Conservation (phyloP, 1,140 invertebrate genomes). For the Dendroctonus ponderosae region DNA sequence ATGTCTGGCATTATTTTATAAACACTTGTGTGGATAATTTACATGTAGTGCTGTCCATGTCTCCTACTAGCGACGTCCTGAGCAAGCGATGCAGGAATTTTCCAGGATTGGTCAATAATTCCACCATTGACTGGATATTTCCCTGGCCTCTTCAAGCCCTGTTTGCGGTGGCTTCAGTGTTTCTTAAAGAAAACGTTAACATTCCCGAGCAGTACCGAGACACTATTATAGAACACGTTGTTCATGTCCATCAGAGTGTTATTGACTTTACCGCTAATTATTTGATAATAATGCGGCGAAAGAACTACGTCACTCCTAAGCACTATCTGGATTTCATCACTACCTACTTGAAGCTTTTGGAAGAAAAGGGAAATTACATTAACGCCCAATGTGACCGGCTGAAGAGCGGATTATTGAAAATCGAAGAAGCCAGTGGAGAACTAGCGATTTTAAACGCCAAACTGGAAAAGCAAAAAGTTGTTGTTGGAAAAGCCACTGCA, state of each 20-base stretch:
- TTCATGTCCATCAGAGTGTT: constrained; percentile 76
- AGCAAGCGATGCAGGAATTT: constrained; percentile 83
- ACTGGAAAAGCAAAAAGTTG: constrained; percentile 72
- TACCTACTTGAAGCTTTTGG: constrained; percentile 71
- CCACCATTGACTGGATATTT: constrained; percentile 91
- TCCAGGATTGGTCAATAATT: constrained; percentile 88
- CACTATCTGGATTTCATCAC: constrained; percentile 86
- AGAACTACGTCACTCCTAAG: constrained; percentile 86
- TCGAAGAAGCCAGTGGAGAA: constrained; percentile 74
- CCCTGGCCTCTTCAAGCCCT: constrained; percentile 89
- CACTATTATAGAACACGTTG: constrained; percentile 75
- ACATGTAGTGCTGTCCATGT: constrained; percentile 88
- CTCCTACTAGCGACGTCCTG: constrained; percentile 77
- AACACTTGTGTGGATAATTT: constrained; percentile 76
- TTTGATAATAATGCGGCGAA: constrained; percentile 65
- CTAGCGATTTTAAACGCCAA: constrained; percentile 71
- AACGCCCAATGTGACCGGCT: constrained; percentile 67
- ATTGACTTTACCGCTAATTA: constrained; percentile 72
- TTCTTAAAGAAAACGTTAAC: constrained; percentile 61
- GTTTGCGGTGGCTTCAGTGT: constrained; percentile 78
- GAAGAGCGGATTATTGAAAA: constrained; percentile 71
- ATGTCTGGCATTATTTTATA: constrained; percentile 82
- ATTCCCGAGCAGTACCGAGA: constrained; percentile 53
- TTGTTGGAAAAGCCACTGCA: constrained; percentile 71
- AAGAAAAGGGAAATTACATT: constrained; percentile 67